A percentile compares a stretch with the other conserved stretches of the same genome.
Conservation (phyloP, 92 coral and sea anemone genomes). For the Epizoanthus fatuus region DNA sequence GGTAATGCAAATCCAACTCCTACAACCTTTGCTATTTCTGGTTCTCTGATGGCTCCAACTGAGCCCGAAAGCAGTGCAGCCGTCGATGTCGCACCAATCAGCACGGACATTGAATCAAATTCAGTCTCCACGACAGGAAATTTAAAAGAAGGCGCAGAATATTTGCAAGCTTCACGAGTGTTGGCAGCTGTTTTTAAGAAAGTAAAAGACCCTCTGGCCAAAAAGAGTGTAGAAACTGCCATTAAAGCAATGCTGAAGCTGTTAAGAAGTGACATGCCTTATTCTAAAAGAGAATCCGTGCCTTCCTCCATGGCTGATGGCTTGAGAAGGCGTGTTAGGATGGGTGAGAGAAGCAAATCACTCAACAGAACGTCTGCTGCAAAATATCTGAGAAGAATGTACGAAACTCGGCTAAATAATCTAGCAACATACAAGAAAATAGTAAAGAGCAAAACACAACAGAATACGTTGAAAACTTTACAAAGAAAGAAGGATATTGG, state of each 20-base stretch:
- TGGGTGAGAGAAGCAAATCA: background rate
- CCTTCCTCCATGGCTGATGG: conserved; percentile 40
- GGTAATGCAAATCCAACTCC: conserved; percentile 4
- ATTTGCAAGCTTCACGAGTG: conserved; percentile 87
- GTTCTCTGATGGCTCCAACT: conserved; percentile 32
- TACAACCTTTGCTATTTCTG: conserved; percentile 21
- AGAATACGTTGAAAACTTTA: background rate
- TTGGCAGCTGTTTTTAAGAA: conserved; percentile 91
- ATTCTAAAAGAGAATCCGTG: conserved; percentile 68
- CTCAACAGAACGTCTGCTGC: background rate
- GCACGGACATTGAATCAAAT: conserved; percentile 7
- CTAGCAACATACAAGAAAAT: background rate
- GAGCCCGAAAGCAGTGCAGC: conserved; percentile 25
- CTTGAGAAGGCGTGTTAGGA: background rate
- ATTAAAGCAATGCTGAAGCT: conserved; percentile 93
- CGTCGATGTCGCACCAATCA: conserved; percentile 44
- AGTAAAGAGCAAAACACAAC: background rate
- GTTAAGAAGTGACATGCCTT: conserved; percentile 53
- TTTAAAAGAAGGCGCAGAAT: conserved; percentile 52
- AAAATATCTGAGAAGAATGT: background rate
- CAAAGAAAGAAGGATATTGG: background rate
- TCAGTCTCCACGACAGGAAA: background rate
- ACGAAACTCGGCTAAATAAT: background rate
- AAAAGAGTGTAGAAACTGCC: conserved; percentile 94
- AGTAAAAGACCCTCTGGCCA: conserved; percentile 93